These are phyloP conservation scores for Gadus macrocephalus DNA, from an alignment of 2,113 vertebrate genomes.

Conservation along the genomic window DNA sequence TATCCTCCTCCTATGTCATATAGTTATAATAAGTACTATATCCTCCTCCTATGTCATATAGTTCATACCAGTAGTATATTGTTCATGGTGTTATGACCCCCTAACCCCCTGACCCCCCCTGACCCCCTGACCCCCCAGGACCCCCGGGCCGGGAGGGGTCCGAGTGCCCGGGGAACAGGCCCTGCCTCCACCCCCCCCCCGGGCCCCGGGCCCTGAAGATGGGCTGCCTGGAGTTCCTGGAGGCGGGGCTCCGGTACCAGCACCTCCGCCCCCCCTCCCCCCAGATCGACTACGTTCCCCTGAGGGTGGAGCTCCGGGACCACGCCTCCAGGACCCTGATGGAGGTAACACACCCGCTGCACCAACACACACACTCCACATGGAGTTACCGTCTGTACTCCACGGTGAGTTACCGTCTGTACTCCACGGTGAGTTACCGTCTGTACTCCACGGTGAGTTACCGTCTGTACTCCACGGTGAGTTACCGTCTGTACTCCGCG, in stretches of 20 bases:
- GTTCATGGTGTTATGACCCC: too few relatives aligned
- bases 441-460: too few relatives aligned
- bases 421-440: too few relatives aligned
- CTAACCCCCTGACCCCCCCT: too few relatives aligned
- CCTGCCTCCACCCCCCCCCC: slow-evolving; percentile 52
- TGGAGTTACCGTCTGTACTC: too few relatives aligned
- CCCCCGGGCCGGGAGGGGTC: slow-evolving; percentile 54
- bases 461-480: too few relatives aligned
- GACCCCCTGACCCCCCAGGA: neutral
- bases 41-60: too few relatives aligned
- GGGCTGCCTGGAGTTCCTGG: slow-evolving; percentile 69
- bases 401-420: neutral
- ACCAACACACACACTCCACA: neutral
- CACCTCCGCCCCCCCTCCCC: slow-evolving; percentile 68
- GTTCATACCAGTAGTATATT: too few relatives aligned
- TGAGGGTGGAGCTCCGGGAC: slow-evolving; percentile 68
- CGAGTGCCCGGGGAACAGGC: slow-evolving; percentile 61
- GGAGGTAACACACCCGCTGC: slow-evolving; percentile 45
- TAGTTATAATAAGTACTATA: too few relatives aligned
- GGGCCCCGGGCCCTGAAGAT: slow-evolving; percentile 61
- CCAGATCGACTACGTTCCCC: slow-evolving; percentile 65
- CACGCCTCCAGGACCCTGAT: slow-evolving; percentile 54
- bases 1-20: too few relatives aligned
- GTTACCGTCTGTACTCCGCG: too few relatives aligned
- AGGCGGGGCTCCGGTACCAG: slow-evolving; percentile 64